These are phyloP conservation scores for Rutpela maculata DNA, from an alignment of 2,888 invertebrate species.

Conservation along the genomic window DNA sequence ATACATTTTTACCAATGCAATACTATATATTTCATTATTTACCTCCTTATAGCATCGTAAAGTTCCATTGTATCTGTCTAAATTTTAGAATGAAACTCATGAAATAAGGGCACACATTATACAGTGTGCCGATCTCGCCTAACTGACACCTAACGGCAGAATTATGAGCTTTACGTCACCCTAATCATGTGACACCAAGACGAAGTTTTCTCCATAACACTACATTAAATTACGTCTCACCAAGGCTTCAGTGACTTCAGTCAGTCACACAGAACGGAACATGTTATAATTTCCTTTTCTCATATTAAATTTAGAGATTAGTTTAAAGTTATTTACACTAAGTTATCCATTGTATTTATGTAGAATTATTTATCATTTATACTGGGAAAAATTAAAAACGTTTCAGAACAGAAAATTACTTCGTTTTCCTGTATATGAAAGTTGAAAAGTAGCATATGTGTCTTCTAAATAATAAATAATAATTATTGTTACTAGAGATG, in stretches of 20 bases:
- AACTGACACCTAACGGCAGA: neutral
- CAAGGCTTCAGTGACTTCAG: neutral
- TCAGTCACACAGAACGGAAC: neutral
- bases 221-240: conserved; percentile 11
- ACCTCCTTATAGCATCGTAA: neutral
- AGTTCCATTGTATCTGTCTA: neutral
- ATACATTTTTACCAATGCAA: no score
- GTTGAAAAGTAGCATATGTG: no score
- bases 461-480: no score
- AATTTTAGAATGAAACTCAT: neutral
- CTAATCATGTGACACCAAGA: conserved; percentile 10
- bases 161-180: conserved; percentile 20
- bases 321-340: neutral
- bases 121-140: conserved; percentile 2
- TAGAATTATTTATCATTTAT: no score
- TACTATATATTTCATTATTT: neutral
- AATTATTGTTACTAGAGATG: no score
- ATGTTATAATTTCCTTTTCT: conserved; percentile 1
- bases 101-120: conserved; percentile 1
- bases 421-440: no score
- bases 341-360: no score
- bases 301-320: neutral
- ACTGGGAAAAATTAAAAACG: no score
- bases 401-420: no score
- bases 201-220: conserved; percentile 1